Conservation (phyloP, 2,888 invertebrate genomes). For the Cordilura impudica region DNA sequence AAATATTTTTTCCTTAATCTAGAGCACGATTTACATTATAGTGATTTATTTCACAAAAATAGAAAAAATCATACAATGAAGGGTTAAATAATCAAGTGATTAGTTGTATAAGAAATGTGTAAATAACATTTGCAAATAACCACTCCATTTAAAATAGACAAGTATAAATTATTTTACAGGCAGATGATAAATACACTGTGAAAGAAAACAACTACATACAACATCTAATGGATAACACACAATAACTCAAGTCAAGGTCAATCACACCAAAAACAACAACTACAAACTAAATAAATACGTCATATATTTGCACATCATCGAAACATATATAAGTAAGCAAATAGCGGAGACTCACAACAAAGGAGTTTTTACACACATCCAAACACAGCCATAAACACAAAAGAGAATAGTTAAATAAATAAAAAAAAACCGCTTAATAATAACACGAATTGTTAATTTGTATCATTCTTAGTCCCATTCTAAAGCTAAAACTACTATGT, state of each 20-base stretch:
- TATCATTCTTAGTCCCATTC: constrained; percentile 1
- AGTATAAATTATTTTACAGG: neutral
- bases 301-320: constrained; percentile 24
- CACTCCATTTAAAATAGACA: too few relatives aligned
- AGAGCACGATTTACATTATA: too few relatives aligned
- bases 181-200: constrained; percentile 1
- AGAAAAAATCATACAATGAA: too few relatives aligned
- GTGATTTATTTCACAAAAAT: too few relatives aligned
- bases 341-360: constrained; percentile 10
- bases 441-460: constrained; percentile 30
- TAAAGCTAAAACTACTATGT: neutral
- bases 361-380: constrained; percentile 36
- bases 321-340: constrained; percentile 1
- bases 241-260: constrained; percentile 50
- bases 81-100: too few relatives aligned
- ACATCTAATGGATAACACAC: constrained; percentile 2
- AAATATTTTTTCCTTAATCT: too few relatives aligned
- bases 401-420: constrained; percentile 6
- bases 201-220: constrained; percentile 3
- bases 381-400: neutral
- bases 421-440: constrained; percentile 12
- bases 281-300: neutral
- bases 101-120: too few relatives aligned
- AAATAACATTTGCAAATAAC: too few relatives aligned
- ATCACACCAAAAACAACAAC: constrained; percentile 35